Base-by-base conservation (phyloP, 2,797 vertebrate species). In the Novumbra hubbsi region DNA sequence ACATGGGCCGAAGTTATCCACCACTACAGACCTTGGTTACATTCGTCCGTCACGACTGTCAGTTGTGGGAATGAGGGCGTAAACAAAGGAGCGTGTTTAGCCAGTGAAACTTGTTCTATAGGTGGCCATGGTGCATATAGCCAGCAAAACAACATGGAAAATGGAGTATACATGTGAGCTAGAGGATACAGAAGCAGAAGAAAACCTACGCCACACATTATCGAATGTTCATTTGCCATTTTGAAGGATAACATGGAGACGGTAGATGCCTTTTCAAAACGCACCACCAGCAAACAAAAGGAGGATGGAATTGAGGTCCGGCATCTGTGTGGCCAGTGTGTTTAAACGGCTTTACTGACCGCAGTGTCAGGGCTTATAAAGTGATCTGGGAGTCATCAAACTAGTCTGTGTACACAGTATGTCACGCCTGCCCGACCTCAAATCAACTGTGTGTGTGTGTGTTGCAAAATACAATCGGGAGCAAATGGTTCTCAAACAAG, bases 11-110 rank as follows among this genome's bases (percentile, higher is more conserved):
- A 48, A 21, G 62, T 70, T 75, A 76, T 78, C 77, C 80, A 80
- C 80, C 80, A 82, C 80, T 80, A 38, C 81, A 80, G 32, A 74
- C 81, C 75, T 78, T 38, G 73, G 19, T 21, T 21, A 78, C 82
- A 76, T 81, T 86, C 82, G 85, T 79, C 77, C 72, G 78, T 72
- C 76, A 71, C 79, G 81, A 24, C 5, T 57, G 21, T 24, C 77
- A 83, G 84, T 82, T 83, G 82, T 78, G 84, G 84, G 81, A 88
- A 88, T 80, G 80, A 82, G 80, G 85, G 80, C 81, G 81, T 83
- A 74, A 78, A 78, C 79, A 57, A 68, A 73, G 24, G 45, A 45
- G 52, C 14, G 28, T 16, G 50, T 30, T 8, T 12, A 62, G 32
- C n/a, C 66, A 50, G 52, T 45, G 48, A 45, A 64, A 49, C 15